A percentile compares a stretch with the other conserved stretches of the same genome.
Conservation (phyloP, 2,797 vertebrate genomes). For the Lepidocolaptes lacrymiger region DNA sequence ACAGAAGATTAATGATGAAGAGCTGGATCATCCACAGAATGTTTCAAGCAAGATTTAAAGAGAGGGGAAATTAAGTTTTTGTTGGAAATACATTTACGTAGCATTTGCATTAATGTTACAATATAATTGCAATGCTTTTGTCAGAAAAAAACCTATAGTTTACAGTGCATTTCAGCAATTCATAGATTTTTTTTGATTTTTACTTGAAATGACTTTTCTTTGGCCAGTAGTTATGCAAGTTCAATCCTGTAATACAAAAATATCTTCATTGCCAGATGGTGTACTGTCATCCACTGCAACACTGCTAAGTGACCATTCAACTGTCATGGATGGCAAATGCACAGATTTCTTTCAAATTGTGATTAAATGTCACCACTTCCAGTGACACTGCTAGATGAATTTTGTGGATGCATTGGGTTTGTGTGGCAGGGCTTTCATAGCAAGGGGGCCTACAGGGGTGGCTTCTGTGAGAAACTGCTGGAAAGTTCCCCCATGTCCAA, state of each 20-base stretch:
- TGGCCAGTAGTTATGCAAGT: neutral
- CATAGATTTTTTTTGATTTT: neutral
- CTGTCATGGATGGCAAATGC: neutral
- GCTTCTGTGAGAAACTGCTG: neutral
- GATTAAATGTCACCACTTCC: neutral
- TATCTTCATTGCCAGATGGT: neutral
- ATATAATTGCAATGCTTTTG: neutral
- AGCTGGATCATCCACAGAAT: neutral
- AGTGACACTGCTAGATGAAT: neutral
- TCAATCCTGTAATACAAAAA: neutral
- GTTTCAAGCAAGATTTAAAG: neutral
- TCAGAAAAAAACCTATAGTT: neutral
- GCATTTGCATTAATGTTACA: neutral
- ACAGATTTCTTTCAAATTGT: neutral
- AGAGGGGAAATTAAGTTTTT: neutral
- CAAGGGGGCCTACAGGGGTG: neutral
- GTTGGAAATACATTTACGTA: neutral
- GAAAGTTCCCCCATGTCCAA: neutral
- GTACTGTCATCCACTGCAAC: neutral
- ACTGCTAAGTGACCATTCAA: neutral
- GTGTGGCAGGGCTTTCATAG: neutral
- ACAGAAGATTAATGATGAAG: neutral
- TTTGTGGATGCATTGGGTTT: neutral
- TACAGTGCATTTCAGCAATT: neutral
- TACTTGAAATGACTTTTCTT: neutral